Base-by-base conservation (phyloP, 2,113 vertebrate species). In the Cyprinus carpio region DNA sequence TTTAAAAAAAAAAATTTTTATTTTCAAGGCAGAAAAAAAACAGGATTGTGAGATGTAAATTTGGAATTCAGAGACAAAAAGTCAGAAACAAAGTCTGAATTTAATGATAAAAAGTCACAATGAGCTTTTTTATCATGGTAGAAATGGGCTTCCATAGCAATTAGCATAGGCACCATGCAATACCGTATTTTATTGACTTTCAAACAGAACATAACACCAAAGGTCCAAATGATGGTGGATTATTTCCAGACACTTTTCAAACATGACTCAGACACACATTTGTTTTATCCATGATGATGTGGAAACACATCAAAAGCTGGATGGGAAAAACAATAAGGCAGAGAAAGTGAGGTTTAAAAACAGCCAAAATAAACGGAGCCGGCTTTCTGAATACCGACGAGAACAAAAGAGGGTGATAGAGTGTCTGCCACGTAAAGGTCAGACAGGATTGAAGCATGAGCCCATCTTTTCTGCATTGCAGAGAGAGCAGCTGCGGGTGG, bases 381-480 rank as follows among this genome's bases (percentile, higher is more conserved):
- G 1, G 72, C 62, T 84, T 71, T 82, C 84, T 75, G 86, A 87
- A 87, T 31, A 49, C 71, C 84, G 64, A 29, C 13, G 67, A 88
- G 89, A 84, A 89, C 79, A 43, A 78, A 34, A 79, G 51, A 76
- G 18, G 69, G 46, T 69, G 85, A 88, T 87, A 80, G 49, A 86
- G 71, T 46, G 80, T 56, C 72, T 82, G 75, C 85, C 46, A 58
- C 69, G 81, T 81, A 91, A 92, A 93, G 85, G 88, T 88, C 85
- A 85, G 82, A 69, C 34, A 84, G 76, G 86, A 90, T 85, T 92
- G 67, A 89, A 91, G 88, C 75, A 62, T 86, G 72, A 85, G 79
- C 75, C 86, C 89, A 3, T 54, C 77, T 81, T 87, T 85, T 90
- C 92, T 91, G 92, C 93, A 93, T 91, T 93, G 94, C 93, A 92